phyloP scores from a whole-genome alignment of 2,888 invertebrate species.

The Sesamia inferens region DNA sequence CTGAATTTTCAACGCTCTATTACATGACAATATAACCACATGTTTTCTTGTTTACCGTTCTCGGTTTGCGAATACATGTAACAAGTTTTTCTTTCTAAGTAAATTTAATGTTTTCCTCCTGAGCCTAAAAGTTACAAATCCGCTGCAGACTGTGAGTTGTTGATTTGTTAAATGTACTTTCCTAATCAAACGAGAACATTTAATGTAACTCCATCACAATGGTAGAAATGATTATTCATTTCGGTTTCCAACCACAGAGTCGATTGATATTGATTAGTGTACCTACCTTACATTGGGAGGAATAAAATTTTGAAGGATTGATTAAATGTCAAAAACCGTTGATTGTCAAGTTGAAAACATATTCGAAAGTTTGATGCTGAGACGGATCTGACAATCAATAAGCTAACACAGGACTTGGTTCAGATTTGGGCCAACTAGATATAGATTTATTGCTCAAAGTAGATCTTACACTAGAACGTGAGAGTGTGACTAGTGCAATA shows the following conservation, averaged over 20 bases:
- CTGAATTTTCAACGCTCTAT: not conserved
- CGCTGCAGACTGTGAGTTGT: not conserved
- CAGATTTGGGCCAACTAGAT: not conserved
- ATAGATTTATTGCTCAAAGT: not conserved
- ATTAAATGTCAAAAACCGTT: not conserved
- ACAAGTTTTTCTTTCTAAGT: not conserved
- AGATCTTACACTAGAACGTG: not conserved
- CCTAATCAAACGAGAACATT: not conserved
- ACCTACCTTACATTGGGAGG: not conserved
- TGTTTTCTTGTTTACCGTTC: not conserved
- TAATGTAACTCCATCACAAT: not conserved
- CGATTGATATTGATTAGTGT: not conserved
- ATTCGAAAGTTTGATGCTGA: not conserved
- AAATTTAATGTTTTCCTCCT: not conserved
- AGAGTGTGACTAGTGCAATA: no score
- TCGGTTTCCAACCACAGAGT: not conserved
- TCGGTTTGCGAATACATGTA: not conserved
- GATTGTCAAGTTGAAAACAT: not conserved
- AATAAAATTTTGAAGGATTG: not conserved
- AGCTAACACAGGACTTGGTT: not conserved
- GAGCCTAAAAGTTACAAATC: not conserved
- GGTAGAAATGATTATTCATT: not conserved
- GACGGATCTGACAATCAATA: not conserved
- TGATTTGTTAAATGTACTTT: not conserved
- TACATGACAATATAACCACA: not conserved